Conservation (phyloP, 2,888 invertebrate species). For the Ochropleura plecta region DNA sequence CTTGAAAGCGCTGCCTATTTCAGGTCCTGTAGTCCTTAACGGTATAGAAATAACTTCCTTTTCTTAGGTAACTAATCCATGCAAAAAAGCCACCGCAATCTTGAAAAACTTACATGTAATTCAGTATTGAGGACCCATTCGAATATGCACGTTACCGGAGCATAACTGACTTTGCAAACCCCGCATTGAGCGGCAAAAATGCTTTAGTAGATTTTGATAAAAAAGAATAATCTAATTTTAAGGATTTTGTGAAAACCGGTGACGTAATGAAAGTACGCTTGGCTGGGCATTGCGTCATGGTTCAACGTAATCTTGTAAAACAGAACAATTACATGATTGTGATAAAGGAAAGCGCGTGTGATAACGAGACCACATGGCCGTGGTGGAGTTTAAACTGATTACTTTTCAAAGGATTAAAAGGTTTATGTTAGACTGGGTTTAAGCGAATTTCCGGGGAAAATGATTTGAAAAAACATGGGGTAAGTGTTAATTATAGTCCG, state of each 20-base stretch:
- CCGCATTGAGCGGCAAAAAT: conserved; percentile 7
- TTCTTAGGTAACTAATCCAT: not conserved
- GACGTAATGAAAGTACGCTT: conserved; percentile 30
- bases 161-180: conserved; percentile 9
- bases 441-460: not conserved
- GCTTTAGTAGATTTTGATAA: conserved; percentile 19
- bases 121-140: conserved; percentile 1
- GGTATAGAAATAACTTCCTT: not conserved
- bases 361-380: conserved; percentile 11
- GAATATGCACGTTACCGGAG: conserved; percentile 22
- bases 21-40: not conserved
- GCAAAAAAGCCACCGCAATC: conserved; percentile 4
- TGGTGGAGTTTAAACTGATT: conserved; percentile 8
- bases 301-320: conserved; percentile 27
- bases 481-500: too few species aligned
- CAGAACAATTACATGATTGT: conserved; percentile 34
- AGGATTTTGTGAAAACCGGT: conserved; percentile 21
- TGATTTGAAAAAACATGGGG: rapidly evolving
- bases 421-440: not conserved
- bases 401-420: conserved; percentile 1
- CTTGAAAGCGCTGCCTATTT: conserved; percentile 5
- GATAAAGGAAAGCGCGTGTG: conserved; percentile 33
- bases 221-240: conserved; percentile 40
- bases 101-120: conserved; percentile 11
- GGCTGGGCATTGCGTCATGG: conserved; percentile 33